Percentiles rank a stretch among this genome's conserved stretches.
Evolutionary conservation across 1,140 invertebrate genomes (phyloP).

Genomic region (Drosophila ironensis): DNA sequence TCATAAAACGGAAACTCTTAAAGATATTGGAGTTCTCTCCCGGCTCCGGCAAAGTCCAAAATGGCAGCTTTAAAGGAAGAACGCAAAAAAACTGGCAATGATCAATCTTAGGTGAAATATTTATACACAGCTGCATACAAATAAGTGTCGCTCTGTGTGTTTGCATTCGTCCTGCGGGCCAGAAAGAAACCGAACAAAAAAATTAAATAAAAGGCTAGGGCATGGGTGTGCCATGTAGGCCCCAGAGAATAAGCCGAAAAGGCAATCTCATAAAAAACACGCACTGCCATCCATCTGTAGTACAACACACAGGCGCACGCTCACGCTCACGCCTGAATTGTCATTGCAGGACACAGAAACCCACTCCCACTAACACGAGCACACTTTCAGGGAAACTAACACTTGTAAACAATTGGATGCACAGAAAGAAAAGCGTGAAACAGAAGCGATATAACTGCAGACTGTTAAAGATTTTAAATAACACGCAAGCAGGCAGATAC

Average conservation of each 20-base stretch:
- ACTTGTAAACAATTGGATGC: constrained; percentile 9
- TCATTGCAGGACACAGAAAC: constrained; percentile 25
- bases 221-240: constrained; percentile 16
- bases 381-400: not conserved
- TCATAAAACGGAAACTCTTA: not conserved
- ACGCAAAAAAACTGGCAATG: not conserved
- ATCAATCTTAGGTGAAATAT: constrained; percentile 3
- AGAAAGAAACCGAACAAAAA: not conserved
- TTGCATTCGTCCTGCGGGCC: constrained; percentile 2
- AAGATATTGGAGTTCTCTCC: not conserved
- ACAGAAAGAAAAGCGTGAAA: not conserved
- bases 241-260: constrained; percentile 36
- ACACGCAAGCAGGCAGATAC: too few relatives aligned
- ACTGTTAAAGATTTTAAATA: too few relatives aligned
- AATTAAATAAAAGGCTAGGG: too few relatives aligned
- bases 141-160: not conserved
- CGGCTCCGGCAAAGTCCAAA: too few relatives aligned
- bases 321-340: constrained; percentile 2
- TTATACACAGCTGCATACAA: constrained; percentile 1
- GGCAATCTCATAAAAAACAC: constrained; percentile 47
- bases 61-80: constrained; percentile 12
- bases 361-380: not conserved
- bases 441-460: too few relatives aligned
- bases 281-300: constrained; percentile 37
- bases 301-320: not conserved